Evolutionary conservation across 2,797 vertebrate species (phyloP), one percentile per base, ranked within the genome.

Genomic region (Pogoniulus pusillus): DNA sequence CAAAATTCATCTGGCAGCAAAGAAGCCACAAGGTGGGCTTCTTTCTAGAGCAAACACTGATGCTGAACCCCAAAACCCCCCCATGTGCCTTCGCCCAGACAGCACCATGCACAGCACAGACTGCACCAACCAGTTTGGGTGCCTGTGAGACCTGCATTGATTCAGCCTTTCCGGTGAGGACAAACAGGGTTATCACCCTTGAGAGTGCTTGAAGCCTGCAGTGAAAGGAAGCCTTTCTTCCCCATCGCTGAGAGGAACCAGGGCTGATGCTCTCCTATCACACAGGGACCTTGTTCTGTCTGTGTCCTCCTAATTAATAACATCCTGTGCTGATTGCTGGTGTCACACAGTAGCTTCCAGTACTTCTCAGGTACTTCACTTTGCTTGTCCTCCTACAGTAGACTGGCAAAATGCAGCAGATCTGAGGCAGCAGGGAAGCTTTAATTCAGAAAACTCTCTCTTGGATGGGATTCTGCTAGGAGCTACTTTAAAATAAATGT

Each of bases 171-270:
- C 82, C 4, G 34, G 72, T 10, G 15, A 63, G 66, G 72, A 72
- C 87, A 92, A 80, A 74, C 73, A 68, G 76, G 41, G 87, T 89
- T 94, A 77, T 93, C 94, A 30, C 9, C 45, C 86, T 68, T 3
- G 0, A 78, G 76, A 6, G 87, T 41, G 62, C 89, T 72, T 30
- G 75, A 23, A 60, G 75, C 72, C 69, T 29, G 76, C 72, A 22
- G 6, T 74, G 84, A 90, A 90, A 85, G 79, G 70, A 39, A 72
- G 43, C 13, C 76, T 94, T 87, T 90, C 84, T 72, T 89, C 53
- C 78, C 34, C 32, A 5, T 7, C 16, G 39, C 84, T 24, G 1
- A 80, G 41, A 53, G 63, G 65, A 80, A 17, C 41, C 59, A 49
- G n/a, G 16, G 6, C 1, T 57, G 73, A 45, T 81, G 72, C 51